Evolutionary conservation across 2,113 vertebrate genomes (phyloP).

Genomic region (Condylura cristata): DNA sequence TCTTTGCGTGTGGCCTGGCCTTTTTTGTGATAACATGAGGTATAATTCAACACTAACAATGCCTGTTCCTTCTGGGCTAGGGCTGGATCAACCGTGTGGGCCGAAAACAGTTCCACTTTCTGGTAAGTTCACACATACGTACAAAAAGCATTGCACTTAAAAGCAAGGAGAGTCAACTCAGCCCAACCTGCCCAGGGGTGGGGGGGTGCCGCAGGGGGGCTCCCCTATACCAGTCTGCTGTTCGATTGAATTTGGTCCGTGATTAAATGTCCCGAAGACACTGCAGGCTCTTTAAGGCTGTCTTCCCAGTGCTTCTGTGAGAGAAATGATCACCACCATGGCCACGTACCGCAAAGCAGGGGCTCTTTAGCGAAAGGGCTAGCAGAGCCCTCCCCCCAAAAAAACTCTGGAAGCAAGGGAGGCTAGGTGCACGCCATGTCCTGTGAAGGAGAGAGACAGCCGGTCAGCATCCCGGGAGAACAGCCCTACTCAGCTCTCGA

Average conservation of each 20-base stretch:
- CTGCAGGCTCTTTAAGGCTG: constrained; percentile 92
- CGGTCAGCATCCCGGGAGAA: not conserved
- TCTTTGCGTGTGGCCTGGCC: too few relatives aligned
- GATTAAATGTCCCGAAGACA: constrained; percentile 86
- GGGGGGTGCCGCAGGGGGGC: constrained; percentile 52
- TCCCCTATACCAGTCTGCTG: constrained; percentile 59
- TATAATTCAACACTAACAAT: constrained; percentile 78
- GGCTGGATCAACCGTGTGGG: constrained; percentile 72
- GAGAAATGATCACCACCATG: constrained; percentile 67
- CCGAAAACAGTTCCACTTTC: constrained; percentile 78
- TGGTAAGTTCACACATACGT: constrained; percentile 79
- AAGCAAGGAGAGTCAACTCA: constrained; percentile 69
- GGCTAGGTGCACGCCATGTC: constrained; percentile 81
- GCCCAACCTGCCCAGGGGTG: constrained; percentile 73
- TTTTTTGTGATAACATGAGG: too few relatives aligned
- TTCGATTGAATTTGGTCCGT: constrained; percentile 83
- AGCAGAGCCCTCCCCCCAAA: constrained; percentile 45
- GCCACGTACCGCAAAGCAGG: constrained; percentile 78
- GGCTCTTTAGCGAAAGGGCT: constrained; percentile 82
- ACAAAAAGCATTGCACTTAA: constrained; percentile 77
- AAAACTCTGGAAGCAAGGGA: constrained; percentile 86
- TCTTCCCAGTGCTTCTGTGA: constrained; percentile 86
- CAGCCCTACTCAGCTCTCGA: not conserved
- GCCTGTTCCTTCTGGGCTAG: constrained; percentile 70
- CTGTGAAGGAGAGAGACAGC: constrained; percentile 69